Percentiles rank a stretch among this genome's conserved stretches.
Evolutionary conservation across 2,888 invertebrate genomes (phyloP).

Genomic region (Patella depressa): DNA sequence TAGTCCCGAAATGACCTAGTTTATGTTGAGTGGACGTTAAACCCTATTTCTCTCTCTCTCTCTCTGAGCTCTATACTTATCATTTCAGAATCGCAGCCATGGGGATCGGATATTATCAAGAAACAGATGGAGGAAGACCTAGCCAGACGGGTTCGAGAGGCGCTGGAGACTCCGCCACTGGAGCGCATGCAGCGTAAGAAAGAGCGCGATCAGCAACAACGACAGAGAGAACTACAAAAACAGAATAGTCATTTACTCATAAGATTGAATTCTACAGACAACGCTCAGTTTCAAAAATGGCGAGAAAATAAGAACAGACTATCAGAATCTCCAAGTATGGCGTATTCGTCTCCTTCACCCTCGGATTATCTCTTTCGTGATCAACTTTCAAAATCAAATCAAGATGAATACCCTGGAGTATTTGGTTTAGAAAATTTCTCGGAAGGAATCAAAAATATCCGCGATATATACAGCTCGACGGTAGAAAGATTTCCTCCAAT

Average conservation of each 20-base stretch:
- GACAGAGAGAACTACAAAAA: slow-evolving; percentile 39
- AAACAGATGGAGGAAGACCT: slow-evolving; percentile 67
- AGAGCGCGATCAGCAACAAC: slow-evolving; percentile 18
- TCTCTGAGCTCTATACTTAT: too few species aligned
- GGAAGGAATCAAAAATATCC: slow-evolving; percentile 55
- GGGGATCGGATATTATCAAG: slow-evolving; percentile 58
- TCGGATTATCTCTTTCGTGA: slow-evolving; percentile 44
- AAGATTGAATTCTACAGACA: neutral
- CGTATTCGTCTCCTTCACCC: neutral
- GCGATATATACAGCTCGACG: slow-evolving; percentile 28
- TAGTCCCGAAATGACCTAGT: too few species aligned
- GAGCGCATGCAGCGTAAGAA: slow-evolving; percentile 42
- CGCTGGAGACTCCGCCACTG: slow-evolving; percentile 67
- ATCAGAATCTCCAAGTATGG: neutral
- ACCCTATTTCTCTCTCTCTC: too few species aligned
- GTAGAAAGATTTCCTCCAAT: slow-evolving; percentile 25
- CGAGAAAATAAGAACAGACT: neutral
- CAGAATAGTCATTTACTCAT: slow-evolving; percentile 57
- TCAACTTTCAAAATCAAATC: slow-evolving; percentile 57
- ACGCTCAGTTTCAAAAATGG: neutral
- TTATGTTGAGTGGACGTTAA: too few species aligned
- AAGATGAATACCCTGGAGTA: slow-evolving; percentile 59
- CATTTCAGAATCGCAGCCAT: neutral
- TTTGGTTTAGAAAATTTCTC: slow-evolving; percentile 56
- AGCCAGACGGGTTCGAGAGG: slow-evolving; percentile 64